Conservation (phyloP, 2,113 vertebrate species). For the Actenoides hombroni region DNA sequence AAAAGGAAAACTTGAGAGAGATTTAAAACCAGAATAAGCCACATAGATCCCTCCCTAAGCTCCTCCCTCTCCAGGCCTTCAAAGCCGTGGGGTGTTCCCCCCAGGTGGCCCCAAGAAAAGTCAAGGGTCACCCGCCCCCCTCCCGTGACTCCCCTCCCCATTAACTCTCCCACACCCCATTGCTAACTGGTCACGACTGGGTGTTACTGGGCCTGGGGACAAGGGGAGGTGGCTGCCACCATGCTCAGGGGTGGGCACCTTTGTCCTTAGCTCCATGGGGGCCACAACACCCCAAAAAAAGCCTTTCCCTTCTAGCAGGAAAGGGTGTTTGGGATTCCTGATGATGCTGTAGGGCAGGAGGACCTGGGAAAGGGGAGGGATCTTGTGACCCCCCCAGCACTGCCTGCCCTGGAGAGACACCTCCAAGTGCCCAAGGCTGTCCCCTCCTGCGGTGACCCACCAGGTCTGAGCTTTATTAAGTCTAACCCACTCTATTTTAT, state of each 20-base stretch:
- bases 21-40: background rate
- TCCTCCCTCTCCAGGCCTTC: background rate
- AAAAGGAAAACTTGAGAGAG: fast-evolving
- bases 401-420: background rate
- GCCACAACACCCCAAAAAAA: background rate
- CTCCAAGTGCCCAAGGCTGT: background rate
- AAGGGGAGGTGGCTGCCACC: background rate
- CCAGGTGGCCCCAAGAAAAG: background rate
- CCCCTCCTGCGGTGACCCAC: fast-evolving
- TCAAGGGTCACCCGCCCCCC: too few species aligned
- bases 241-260: fast-evolving
- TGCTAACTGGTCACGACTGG: too few species aligned
- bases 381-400: too few species aligned
- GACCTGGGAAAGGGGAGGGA: fast-evolving
- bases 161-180: too few species aligned
- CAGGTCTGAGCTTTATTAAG: background rate
- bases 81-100: background rate
- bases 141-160: background rate
- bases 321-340: background rate
- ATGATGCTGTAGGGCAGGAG: background rate
- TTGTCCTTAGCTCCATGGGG: fast-evolving
- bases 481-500: fast-evolving
- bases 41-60: background rate
- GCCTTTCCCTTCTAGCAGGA: background rate
- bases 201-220: background rate